Conservation (phyloP, 1,140 invertebrate species). For the Pomacea maculata region DNA sequence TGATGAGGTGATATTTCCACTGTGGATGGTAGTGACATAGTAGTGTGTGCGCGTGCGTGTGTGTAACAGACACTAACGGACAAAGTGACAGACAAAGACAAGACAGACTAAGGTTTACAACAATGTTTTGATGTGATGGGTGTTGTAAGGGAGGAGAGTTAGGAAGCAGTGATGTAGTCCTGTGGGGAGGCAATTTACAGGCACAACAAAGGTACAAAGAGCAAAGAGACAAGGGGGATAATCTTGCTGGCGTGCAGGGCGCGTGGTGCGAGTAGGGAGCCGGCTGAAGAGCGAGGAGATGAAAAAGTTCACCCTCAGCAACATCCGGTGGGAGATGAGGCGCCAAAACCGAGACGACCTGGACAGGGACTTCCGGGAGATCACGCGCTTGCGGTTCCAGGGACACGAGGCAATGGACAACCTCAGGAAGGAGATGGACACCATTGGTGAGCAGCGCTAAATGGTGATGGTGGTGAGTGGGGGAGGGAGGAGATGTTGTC, state of each 20-base stretch:
- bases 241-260: neutral
- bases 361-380: conserved; percentile 21
- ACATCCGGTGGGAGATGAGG: conserved; percentile 14
- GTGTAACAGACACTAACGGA: too few species aligned
- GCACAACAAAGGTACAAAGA: neutral
- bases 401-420: conserved; percentile 13
- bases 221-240: neutral
- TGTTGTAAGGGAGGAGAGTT: neutral
- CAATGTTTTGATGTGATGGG: neutral
- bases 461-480: too few species aligned
- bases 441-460: conserved; percentile 6
- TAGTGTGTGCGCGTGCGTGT: too few species aligned
- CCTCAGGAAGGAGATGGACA: conserved; percentile 21
- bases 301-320: conserved; percentile 15
- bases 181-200: neutral
- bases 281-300: conserved; percentile 12
- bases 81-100: too few species aligned
- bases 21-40: too few species aligned
- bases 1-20: too few species aligned
- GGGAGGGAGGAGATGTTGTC: too few species aligned
- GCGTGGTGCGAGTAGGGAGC: conserved; percentile 22
- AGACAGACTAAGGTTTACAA: too few species aligned
- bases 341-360: neutral
- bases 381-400: conserved; percentile 20
- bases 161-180: neutral